Evolutionary conservation across 2,797 vertebrate species (phyloP).

Genomic region (Vespertilio murinus): DNA sequence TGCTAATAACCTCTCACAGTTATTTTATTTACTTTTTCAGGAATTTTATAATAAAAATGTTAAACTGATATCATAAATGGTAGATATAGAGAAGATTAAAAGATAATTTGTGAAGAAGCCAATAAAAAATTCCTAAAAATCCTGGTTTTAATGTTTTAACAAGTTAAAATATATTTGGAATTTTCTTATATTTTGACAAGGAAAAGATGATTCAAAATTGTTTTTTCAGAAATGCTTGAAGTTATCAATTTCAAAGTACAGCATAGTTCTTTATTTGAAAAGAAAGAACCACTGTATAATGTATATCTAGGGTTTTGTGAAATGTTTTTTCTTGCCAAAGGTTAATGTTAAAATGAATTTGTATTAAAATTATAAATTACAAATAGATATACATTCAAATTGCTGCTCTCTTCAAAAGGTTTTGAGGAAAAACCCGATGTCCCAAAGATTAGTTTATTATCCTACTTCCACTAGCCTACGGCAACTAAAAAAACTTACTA

Average conservation of each 20-base stretch:
- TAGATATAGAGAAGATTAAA: conserved; percentile 24
- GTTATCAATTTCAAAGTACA: conserved; percentile 19
- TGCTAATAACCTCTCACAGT: neutral
- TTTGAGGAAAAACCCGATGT: neutral
- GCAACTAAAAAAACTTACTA: neutral
- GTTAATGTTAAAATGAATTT: conserved; percentile 39
- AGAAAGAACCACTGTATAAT: neutral
- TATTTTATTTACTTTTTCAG: neutral
- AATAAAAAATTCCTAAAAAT: neutral
- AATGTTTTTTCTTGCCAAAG: neutral
- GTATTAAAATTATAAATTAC: neutral
- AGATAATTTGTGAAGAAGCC: conserved; percentile 17
- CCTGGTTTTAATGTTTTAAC: conserved; percentile 13
- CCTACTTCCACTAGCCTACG: neutral
- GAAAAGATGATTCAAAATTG: conserved; percentile 26
- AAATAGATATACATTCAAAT: neutral
- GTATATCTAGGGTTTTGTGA: neutral
- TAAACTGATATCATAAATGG: neutral
- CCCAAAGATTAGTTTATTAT: neutral
- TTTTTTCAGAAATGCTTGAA: conserved; percentile 10
- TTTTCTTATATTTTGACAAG: conserved; percentile 45
- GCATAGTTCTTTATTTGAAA: neutral
- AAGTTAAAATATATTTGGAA: conserved; percentile 32
- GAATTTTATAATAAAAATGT: conserved; percentile 24
- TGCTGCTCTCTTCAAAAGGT: neutral